phyloP scores from a whole-genome alignment of 2,113 vertebrate species.

The Rhinogobius similis region DNA sequence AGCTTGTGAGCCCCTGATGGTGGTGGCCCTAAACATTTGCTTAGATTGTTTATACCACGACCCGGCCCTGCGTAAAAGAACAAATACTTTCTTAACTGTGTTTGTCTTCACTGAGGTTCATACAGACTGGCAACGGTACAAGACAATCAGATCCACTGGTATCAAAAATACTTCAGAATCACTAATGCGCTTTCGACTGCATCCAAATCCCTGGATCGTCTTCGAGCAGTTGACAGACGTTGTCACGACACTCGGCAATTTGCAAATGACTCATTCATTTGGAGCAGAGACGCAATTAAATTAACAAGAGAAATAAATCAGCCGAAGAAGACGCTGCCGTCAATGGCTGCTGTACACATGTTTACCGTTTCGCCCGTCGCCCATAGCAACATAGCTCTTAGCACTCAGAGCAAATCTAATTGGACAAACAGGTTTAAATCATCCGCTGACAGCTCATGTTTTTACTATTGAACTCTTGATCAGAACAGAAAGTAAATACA shows the following conservation, averaged over 20 bases:
- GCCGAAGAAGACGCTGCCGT: background rate
- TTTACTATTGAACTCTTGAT: background rate
- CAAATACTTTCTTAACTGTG: too few relatives aligned
- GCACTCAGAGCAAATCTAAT: background rate
- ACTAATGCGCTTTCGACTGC: too few relatives aligned
- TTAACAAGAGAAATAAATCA: conserved; percentile 7
- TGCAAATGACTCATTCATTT: conserved; percentile 5
- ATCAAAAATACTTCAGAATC: too few relatives aligned
- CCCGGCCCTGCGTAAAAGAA: too few relatives aligned
- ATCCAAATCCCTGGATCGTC: background rate
- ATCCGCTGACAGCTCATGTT: background rate
- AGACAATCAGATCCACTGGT: too few relatives aligned
- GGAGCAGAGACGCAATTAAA: background rate
- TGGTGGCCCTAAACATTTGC: too few relatives aligned
- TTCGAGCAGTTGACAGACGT: background rate
- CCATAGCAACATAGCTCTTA: background rate
- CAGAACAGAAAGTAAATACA: background rate
- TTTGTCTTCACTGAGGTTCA: too few relatives aligned
- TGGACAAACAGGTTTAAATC: conserved; percentile 1
- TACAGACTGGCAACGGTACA: too few relatives aligned
- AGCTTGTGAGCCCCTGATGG: too few relatives aligned
- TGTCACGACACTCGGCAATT: background rate
- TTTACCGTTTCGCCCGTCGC: background rate
- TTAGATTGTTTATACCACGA: too few relatives aligned
- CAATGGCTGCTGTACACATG: background rate